These are phyloP conservation scores for Schizotus pectinicornis DNA, from an alignment of 2,888 invertebrate species.

Conservation along the genomic window DNA sequence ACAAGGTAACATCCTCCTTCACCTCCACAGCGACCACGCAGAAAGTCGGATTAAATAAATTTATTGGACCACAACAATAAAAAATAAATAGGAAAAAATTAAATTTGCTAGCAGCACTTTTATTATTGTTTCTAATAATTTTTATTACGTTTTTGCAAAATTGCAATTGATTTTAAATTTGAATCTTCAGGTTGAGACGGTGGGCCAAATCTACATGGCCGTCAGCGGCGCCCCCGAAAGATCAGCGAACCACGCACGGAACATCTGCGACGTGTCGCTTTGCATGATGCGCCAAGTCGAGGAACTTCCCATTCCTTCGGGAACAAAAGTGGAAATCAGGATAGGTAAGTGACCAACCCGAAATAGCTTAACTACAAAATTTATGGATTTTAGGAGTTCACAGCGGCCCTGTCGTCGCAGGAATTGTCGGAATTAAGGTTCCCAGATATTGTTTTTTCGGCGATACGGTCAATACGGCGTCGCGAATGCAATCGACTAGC, in stretches of 20 bases:
- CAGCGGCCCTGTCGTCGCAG: slow-evolving; percentile 85
- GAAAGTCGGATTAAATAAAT: too few species aligned
- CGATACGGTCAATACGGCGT: slow-evolving; percentile 88
- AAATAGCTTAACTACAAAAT: neutral
- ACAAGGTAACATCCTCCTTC: slow-evolving; percentile 68
- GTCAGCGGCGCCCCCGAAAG: slow-evolving; percentile 88
- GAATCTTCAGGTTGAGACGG: slow-evolving; percentile 80
- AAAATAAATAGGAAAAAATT: too few species aligned
- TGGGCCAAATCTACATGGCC: slow-evolving; percentile 91
- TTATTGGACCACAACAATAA: too few species aligned
- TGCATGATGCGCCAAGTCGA: slow-evolving; percentile 75
- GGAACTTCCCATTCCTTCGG: slow-evolving; percentile 67
- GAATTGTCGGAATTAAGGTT: slow-evolving; percentile 81
- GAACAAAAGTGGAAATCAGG: slow-evolving; percentile 66
- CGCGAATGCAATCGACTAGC: slow-evolving; percentile 80
- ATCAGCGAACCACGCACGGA: slow-evolving; percentile 74
- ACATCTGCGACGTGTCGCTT: slow-evolving; percentile 79
- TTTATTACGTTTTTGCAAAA: neutral
- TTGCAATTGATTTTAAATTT: neutral
- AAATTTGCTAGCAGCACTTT: neutral
- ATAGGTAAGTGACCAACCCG: slow-evolving; percentile 62
- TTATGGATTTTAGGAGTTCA: slow-evolving; percentile 74
- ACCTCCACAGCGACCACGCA: too few species aligned
- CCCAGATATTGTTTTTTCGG: slow-evolving; percentile 88
- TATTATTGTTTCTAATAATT: neutral